Conservation (phyloP, 1,140 invertebrate species). For the Mylabris phalerata region DNA sequence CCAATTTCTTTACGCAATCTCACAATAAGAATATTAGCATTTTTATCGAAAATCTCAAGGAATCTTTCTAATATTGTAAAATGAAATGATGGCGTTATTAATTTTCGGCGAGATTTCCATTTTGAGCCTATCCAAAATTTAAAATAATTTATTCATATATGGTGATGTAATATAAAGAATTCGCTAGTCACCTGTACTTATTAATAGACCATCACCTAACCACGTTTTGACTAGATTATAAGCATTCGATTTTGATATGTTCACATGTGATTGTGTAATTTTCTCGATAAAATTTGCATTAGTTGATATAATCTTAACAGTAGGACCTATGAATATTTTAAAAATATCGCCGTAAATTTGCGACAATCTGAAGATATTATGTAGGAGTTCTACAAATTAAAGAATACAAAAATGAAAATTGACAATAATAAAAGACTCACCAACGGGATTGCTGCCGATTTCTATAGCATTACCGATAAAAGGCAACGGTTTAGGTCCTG, state of each 20-base stretch:
- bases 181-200: conserved; percentile 1
- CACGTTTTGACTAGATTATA: background rate
- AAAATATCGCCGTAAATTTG: background rate
- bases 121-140: background rate
- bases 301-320: background rate
- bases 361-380: background rate
- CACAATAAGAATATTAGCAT: conserved; percentile 55
- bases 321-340: background rate
- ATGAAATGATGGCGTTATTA: conserved; percentile 75
- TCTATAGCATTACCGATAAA: conserved; percentile 2
- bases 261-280: background rate
- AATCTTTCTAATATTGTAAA: conserved; percentile 74
- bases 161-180: no score
- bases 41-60: conserved; percentile 66
- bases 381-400: conserved; percentile 1
- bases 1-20: conserved; percentile 40
- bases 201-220: conserved; percentile 3
- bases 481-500: conserved; percentile 8
- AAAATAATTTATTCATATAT: background rate
- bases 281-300: background rate
- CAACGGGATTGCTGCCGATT: background rate
- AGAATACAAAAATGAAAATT: conserved; percentile 54
- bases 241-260: conserved; percentile 3
- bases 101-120: conserved; percentile 65
- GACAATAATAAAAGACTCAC: background rate